These are phyloP conservation scores for Acanthacorydalis orientalis DNA, from an alignment of 2,888 invertebrate species.

Conservation along the genomic window DNA sequence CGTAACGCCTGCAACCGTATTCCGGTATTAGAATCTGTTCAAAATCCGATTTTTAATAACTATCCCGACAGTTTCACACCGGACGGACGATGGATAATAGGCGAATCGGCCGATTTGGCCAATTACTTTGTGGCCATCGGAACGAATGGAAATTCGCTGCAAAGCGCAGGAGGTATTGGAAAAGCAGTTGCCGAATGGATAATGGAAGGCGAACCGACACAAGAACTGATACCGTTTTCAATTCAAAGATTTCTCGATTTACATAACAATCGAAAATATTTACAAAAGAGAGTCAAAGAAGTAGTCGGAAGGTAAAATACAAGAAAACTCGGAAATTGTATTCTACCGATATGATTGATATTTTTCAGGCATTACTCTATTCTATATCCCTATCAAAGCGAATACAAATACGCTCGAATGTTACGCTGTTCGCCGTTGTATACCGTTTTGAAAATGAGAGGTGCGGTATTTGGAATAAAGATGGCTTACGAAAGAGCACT, in stretches of 20 bases:
- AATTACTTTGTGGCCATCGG: conserved; percentile 60
- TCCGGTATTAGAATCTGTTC: conserved; percentile 33
- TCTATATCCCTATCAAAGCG: conserved; percentile 38
- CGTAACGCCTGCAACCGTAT: no score
- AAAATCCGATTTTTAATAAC: conserved; percentile 35
- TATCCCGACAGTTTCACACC: conserved; percentile 56
- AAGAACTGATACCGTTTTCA: conserved; percentile 41
- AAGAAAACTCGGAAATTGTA: neutral
- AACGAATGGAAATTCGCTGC: conserved; percentile 51
- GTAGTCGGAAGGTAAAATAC: conserved; percentile 36
- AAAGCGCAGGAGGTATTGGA: conserved; percentile 54
- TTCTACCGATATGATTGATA: neutral
- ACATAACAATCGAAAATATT: no score
- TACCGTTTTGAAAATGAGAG: conserved; percentile 41
- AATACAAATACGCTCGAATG: conserved; percentile 41
- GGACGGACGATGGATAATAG: conserved; percentile 50
- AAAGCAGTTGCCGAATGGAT: conserved; percentile 52
- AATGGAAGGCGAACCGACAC: conserved; percentile 41
- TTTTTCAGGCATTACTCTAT: conserved; percentile 33
- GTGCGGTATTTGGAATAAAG: conserved; percentile 50
- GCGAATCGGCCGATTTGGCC: conserved; percentile 47
- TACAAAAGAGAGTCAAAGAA: no score
- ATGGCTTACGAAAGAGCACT: conserved; percentile 58
- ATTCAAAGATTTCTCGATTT: conserved; percentile 40
- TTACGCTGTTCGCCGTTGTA: conserved; percentile 52